Evolutionary conservation across 1,140 invertebrate species (phyloP).

Genomic region (Drosophila ambigua): DNA sequence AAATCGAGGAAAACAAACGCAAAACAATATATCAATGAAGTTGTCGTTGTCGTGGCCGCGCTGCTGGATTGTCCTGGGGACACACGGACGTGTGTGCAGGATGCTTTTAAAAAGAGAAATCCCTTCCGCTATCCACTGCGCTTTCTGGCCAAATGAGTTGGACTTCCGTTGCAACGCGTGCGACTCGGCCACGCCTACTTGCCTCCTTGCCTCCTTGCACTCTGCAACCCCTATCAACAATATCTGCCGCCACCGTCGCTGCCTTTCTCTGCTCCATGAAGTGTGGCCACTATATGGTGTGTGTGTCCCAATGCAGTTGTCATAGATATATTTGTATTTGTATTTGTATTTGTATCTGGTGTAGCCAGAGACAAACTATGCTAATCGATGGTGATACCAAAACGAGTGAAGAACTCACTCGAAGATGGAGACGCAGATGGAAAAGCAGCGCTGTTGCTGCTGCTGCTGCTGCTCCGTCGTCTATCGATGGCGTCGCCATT

Average conservation of each 20-base stretch:
- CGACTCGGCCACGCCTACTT: constrained; percentile 52
- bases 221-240: background rate
- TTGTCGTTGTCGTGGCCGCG: constrained; percentile 43
- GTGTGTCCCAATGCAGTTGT: constrained; percentile 65
- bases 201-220: constrained; percentile 8
- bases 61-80: too few species aligned
- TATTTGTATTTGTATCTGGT: constrained; percentile 10
- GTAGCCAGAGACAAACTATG: constrained; percentile 61
- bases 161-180: constrained; percentile 76
- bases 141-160: constrained; percentile 72
- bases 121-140: constrained; percentile 61
- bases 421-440: too few species aligned
- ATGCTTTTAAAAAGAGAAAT: constrained; percentile 80
- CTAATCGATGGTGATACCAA: constrained; percentile 71
- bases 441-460: background rate
- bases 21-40: constrained; percentile 73
- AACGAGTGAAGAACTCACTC: constrained; percentile 61
- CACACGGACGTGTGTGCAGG: constrained; percentile 65
- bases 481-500: constrained; percentile 78
- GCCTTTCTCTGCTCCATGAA: background rate
- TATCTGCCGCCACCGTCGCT: background rate
- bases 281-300: too few species aligned
- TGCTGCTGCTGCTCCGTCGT: constrained; percentile 22
- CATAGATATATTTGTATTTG: constrained; percentile 30
- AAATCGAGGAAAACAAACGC: constrained; percentile 31